Evolutionary conservation across 2,888 invertebrate genomes (phyloP).

Genomic region (Synergus gifuensis): DNA sequence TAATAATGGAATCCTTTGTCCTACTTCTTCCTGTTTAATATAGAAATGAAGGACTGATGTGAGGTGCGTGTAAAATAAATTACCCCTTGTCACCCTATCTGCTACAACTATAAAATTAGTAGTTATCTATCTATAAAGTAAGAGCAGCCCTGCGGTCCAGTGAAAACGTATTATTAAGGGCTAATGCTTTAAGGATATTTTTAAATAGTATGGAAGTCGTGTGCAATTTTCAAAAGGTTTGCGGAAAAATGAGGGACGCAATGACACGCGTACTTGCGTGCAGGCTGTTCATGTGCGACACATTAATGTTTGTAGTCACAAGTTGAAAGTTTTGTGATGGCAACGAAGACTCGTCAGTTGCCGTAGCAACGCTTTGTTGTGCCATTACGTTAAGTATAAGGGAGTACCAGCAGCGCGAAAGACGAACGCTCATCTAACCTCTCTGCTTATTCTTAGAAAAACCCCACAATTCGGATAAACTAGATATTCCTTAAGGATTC

Average conservation of each 20-base stretch:
- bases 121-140: neutral
- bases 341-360: conserved; percentile 69
- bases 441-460: neutral
- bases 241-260: conserved; percentile 25
- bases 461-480: no score
- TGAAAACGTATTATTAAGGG: conserved; percentile 9
- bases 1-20: neutral
- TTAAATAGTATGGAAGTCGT: conserved; percentile 11
- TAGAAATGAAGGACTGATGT: neutral
- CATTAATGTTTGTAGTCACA: conserved; percentile 68
- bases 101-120: neutral
- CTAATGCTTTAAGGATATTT: neutral
- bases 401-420: conserved; percentile 43
- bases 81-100: neutral
- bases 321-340: conserved; percentile 76
- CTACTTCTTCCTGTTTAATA: neutral
- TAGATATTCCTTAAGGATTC: no score
- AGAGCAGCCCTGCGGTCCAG: neutral
- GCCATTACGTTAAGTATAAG: conserved; percentile 56
- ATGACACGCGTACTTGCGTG: conserved; percentile 56
- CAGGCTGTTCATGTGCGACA: conserved; percentile 47
- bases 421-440: conserved; percentile 31
- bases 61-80: neutral
- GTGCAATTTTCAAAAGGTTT: conserved; percentile 29
- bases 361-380: conserved; percentile 76